These are phyloP conservation scores for Nephila pilipes DNA, from an alignment of 1,140 invertebrate species.

Conservation along the genomic window DNA sequence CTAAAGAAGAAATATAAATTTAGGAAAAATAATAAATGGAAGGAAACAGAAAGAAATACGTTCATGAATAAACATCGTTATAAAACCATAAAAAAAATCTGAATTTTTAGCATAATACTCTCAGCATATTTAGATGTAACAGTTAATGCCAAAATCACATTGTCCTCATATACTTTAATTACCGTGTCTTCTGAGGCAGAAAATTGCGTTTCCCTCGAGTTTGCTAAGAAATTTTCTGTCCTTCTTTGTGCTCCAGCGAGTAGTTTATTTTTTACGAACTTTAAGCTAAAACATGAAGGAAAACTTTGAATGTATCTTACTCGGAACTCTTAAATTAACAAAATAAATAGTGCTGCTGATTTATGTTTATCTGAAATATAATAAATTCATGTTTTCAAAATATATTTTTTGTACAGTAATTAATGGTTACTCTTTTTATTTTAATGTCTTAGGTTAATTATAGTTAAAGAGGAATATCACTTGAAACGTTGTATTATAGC, in stretches of 20 bases:
- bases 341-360: too few relatives aligned
- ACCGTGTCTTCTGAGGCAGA: neutral
- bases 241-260: neutral
- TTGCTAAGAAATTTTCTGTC: neutral
- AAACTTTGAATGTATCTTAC: neutral
- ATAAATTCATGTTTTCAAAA: too few relatives aligned
- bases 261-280: neutral
- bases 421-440: too few relatives aligned
- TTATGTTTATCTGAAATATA: too few relatives aligned
- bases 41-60: neutral
- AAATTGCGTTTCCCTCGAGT: neutral
- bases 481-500: too few relatives aligned
- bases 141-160: neutral
- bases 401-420: too few relatives aligned
- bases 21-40: too few relatives aligned
- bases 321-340: too few relatives aligned
- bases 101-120: neutral
- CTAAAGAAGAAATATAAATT: too few relatives aligned
- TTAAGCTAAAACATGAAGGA: neutral
- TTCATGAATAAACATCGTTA: neutral
- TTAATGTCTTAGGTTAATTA: too few relatives aligned
- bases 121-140: neutral
- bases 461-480: too few relatives aligned
- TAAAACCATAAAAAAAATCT: neutral
- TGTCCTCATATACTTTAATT: conserved; percentile 25